phyloP scores from a whole-genome alignment of 2,797 vertebrate genomes.

The Loris lydekkerianus region DNA sequence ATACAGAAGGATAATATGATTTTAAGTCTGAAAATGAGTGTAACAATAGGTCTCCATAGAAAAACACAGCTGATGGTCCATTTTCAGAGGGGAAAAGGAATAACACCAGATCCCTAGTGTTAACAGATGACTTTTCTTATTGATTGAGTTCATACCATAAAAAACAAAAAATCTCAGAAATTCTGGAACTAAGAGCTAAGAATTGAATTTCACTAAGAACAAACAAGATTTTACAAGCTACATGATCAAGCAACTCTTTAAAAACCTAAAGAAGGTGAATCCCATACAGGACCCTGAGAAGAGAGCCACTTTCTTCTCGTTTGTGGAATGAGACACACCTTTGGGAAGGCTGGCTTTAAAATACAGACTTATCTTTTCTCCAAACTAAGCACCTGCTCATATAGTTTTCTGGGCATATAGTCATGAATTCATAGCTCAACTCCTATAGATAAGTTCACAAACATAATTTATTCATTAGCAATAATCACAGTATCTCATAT shows the following conservation, averaged over 20 bases:
- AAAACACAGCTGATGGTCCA: neutral
- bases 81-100: neutral
- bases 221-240: conserved; percentile 22
- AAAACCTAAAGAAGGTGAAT: neutral
- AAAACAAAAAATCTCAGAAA: neutral
- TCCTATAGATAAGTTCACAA: neutral
- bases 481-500: neutral
- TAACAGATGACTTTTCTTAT: conserved; percentile 13
- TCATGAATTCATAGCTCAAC: neutral
- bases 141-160: neutral
- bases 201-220: conserved; percentile 23
- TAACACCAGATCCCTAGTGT: neutral
- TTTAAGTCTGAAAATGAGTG: conserved; percentile 33
- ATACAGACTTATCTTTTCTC: neutral
- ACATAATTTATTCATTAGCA: neutral
- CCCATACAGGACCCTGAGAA: neutral
- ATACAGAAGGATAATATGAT: neutral
- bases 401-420: neutral
- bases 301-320: neutral
- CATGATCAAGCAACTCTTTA: neutral
- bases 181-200: conserved; percentile 24
- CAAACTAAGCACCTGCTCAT: neutral
- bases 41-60: neutral
- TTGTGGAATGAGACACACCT: neutral
- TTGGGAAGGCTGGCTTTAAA: conserved; percentile 55